Base-by-base conservation (phyloP, 2,888 invertebrate genomes). In the Eretmocerus hayati region DNA sequence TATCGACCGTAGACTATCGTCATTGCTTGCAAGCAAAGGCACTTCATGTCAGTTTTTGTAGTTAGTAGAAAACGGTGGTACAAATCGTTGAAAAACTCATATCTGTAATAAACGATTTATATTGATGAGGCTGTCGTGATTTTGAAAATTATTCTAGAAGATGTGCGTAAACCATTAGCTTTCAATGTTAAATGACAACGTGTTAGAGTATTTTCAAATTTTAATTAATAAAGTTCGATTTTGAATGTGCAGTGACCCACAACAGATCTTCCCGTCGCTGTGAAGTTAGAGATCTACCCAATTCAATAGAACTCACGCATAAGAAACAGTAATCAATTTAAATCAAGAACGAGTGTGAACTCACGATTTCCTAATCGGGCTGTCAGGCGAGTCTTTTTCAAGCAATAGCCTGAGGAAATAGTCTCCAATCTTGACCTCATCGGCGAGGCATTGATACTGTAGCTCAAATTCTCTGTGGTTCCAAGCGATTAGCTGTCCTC, bases 391-490 rank as follows among this genome's bases (percentile, higher is more conserved):
- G 61, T 88, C 87, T 74, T 93, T 91, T 70, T 97, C 95, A 46
- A 99, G 75, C 56, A 99, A 77, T 62, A 99, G 78, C 59, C 97
- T 79, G 58, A 99, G 80, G 72, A 95, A 99, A 74, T 99, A 99
- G 72, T 97, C 96, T 15, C 97, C 97, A 61, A 99, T 96, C 75
- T 90, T 90, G 57, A 99, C 92, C 76, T 99, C 99, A 61, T 95
- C 93, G 48, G 88, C 85, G 56, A 99, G 78, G 64, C 95, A 93
- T 66, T 87, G 85, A 76, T 99, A 99, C 63, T 84, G 84, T 13
- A 96, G 84, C 76, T 95, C 92, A 67, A 97, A 91, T 73, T 99
- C 99, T 33, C 89, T 84, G 75, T 97, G 93, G 76, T 99, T 99
- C 99, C 99, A 99, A 1, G 95, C 90, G 1, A 90, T 89, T 21